Base-by-base conservation (phyloP, 2,113 vertebrate genomes). In the Ceratotherium simum region DNA sequence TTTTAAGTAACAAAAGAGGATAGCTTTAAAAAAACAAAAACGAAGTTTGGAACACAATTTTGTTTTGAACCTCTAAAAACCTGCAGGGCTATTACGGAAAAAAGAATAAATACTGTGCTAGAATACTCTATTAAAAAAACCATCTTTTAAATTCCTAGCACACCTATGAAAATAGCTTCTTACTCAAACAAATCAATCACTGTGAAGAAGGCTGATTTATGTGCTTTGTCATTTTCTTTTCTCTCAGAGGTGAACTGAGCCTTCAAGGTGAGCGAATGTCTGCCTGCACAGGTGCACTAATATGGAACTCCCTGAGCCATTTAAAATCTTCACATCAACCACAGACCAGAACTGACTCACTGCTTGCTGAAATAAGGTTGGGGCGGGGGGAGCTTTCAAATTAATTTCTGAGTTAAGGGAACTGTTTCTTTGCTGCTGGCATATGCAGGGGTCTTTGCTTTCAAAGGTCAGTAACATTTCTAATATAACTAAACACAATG, bases 141-240 rank as follows among this genome's bases (percentile, higher is more conserved):
- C 6, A 64, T 39, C 39, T 86, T 96, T 88, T 33, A 76, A 75
- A 92, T 93, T 94, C 72, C 73, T 94, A 36, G 36, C 3, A 79
- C 51, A 6, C 60, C 31, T 75, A 65, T 29, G 12, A 33, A 91
- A 94, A 97, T 11, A 89, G 72, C 21, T 85, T 88, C 82, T 80
- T 88, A 89, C 90, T 93, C 93, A 96, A 97, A 95, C 42, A 94
- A 58, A 83, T 70, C 65, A 73, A 12, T 95, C 88, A n/a, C 73
- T 90, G 20, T 64, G 62, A 85, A 83, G 75, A 93, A 86, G 48
- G 31, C 17, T 69, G 48, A 86, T 62, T 89, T 75, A 46, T 70
- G 39, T 1, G 3, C 46, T 83, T 46, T 92, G 31, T 39, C 67
- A 70, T 48, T 81, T 56, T 69, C 18, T 33, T 79, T n/a, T 36